Percentiles rank a stretch among this genome's conserved stretches.
Evolutionary conservation across 2,888 invertebrate species (phyloP).

Genomic region (Drosophila colorata): DNA sequence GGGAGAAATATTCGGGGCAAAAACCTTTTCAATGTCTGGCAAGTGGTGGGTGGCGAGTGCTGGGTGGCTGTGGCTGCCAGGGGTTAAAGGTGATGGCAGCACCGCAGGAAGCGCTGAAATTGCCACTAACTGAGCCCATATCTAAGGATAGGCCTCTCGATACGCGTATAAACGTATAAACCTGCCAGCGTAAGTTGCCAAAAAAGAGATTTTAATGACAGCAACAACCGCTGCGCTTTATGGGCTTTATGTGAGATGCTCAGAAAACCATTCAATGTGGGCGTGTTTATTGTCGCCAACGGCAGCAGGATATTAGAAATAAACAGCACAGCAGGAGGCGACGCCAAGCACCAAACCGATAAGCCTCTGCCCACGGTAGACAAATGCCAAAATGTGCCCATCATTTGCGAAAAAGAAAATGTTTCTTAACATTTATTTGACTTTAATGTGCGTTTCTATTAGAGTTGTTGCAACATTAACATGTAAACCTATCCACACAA

Average conservation of each 20-base stretch:
- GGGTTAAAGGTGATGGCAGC: conserved; percentile 70
- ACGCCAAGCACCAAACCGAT: conserved; percentile 38
- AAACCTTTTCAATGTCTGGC: conserved; percentile 49
- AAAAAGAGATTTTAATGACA: conserved; percentile 80
- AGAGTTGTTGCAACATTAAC: not conserved
- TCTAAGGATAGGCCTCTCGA: conserved; percentile 56
- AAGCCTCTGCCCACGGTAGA: conserved; percentile 39
- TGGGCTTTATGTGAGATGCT: conserved; percentile 58
- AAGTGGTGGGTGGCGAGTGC: conserved; percentile 12
- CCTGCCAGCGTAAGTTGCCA: conserved; percentile 49
- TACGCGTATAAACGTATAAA: conserved; percentile 53
- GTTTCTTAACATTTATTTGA: conserved; percentile 17
- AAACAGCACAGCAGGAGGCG: conserved; percentile 67
- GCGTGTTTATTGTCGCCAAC: conserved; percentile 75
- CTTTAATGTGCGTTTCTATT: conserved; percentile 38
- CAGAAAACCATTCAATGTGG: conserved; percentile 54
- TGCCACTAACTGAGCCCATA: conserved; percentile 46
- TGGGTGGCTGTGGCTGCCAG: conserved; percentile 22
- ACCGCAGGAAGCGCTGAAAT: conserved; percentile 57
- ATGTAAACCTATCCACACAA: not conserved
- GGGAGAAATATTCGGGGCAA: conserved; percentile 51
- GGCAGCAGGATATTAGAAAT: conserved; percentile 77
- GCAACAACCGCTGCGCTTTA: conserved; percentile 74
- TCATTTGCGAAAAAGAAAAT: conserved; percentile 39
- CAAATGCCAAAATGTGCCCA: conserved; percentile 37